A percentile compares a stretch with the other conserved stretches of the same genome.
These are phyloP conservation scores for Callinectes sapidus DNA, from an alignment of 2,888 invertebrate genomes.

Conservation along the genomic window DNA sequence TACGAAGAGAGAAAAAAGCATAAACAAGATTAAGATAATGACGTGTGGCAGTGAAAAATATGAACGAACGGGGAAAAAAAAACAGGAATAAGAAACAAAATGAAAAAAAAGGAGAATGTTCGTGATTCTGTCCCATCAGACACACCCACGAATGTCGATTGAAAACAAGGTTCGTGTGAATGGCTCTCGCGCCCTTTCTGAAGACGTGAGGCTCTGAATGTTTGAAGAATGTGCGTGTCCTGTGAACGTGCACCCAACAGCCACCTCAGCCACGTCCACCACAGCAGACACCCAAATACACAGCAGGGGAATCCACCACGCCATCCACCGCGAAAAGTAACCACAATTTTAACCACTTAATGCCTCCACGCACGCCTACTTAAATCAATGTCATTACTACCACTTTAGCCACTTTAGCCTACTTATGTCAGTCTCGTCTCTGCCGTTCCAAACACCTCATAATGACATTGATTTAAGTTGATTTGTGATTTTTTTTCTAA, in stretches of 20 bases:
- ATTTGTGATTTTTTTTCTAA: too few relatives aligned
- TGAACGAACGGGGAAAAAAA: background rate
- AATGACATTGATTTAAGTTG: too few relatives aligned
- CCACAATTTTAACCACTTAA: too few relatives aligned
- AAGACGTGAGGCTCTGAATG: background rate
- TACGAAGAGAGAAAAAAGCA: background rate
- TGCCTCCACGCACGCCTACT: too few relatives aligned
- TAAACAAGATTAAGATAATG: background rate
- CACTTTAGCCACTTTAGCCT: too few relatives aligned
- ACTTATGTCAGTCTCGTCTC: too few relatives aligned
- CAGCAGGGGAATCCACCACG: background rate
- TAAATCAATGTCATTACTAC: too few relatives aligned
- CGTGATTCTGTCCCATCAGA: background rate
- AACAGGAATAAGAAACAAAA: background rate
- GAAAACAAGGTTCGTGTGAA: slow-evolving; percentile 24
- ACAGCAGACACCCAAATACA: background rate
- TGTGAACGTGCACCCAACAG: background rate
- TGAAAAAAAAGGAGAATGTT: background rate
- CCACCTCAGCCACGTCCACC: background rate
- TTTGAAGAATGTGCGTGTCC: slow-evolving; percentile 29
- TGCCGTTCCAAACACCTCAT: too few relatives aligned
- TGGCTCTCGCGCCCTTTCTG: background rate
- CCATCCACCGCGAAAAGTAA: background rate
- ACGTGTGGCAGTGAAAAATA: background rate
- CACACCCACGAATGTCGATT: slow-evolving; percentile 26